Evolutionary conservation across 2,888 invertebrate species (phyloP).

Genomic region (Leptinotarsa peninsularis): DNA sequence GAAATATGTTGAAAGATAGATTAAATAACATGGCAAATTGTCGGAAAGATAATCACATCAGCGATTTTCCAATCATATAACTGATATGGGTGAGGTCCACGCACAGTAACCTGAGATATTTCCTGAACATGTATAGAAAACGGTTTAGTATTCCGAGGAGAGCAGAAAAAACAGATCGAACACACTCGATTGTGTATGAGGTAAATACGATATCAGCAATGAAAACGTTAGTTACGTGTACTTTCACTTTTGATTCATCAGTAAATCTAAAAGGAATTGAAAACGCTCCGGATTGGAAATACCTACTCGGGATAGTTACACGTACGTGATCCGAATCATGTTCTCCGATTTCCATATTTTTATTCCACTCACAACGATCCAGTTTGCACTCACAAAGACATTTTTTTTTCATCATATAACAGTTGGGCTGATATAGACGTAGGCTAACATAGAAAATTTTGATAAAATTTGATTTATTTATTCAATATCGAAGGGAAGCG

Average conservation of each 20-base stretch:
- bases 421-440: no score
- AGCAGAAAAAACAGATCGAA: constrained; percentile 9
- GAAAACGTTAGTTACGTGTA: not conserved
- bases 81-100: not conserved
- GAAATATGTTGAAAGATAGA: no score
- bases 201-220: constrained; percentile 19
- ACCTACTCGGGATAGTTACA: not conserved
- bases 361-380: not conserved
- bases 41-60: no score
- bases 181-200: constrained; percentile 21
- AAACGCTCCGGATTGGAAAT: constrained; percentile 21
- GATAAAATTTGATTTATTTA: no score
- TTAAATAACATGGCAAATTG: no score
- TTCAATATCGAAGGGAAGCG: no score
- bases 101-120: constrained; percentile 1
- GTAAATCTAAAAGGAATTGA: constrained; percentile 12
- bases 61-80: not conserved
- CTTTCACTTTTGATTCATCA: constrained; percentile 25
- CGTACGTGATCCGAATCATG: constrained; percentile 16
- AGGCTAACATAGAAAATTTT: no score
- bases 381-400: not conserved
- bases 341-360: not conserved
- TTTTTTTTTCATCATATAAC: not conserved
- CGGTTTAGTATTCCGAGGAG: constrained; percentile 19
- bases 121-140: constrained; percentile 16